Base-by-base conservation (phyloP, 1,140 invertebrate species). In the Diachasmimorpha longicaudata region DNA sequence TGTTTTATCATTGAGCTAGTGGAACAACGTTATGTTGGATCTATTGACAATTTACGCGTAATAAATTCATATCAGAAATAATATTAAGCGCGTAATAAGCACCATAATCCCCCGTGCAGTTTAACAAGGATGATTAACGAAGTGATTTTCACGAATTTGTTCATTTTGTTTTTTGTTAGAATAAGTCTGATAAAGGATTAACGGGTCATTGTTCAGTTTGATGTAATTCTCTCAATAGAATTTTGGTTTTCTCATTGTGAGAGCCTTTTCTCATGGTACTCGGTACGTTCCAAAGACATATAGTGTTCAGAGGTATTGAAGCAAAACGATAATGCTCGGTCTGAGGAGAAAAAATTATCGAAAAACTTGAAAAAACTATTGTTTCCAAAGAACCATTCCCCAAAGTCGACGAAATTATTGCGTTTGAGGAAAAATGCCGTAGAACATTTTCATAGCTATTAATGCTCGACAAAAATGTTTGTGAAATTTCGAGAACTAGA, bases 211-310 rank as follows among this genome's bases (percentile, higher is more conserved):
- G 4, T 63, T 63, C 23, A 55, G 48, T 55, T 55, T 21, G 19
- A 55, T 13, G 39, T 55, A 55, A 55, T 55, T 55, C 48, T 55
- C 19, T 55, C 39, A 10, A n/a, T 63, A 19, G 11, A 63, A 25
- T 63, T 23, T 25, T 31, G 10, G 8, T 63, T 63, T 63, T 63
- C 2, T 19, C 6, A 55, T 63, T 63, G 23, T 63, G 58, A 63
- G 58, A 52, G 31, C 58, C 58, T 25, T 14, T 6, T 63, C 58
- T 63, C 21, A 63, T 25, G 58, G 58, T 63, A 63, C 58, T 63
- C 58, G 23, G 58, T 63, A 63, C 58, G 58, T 63, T 63, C 58
- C 58, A 63, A 63, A 63, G 58, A 63, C 58, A 63, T 25, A 63
- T 63, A 31, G 58, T 63, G 58, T 63, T 63, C 58, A 63, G 23